A percentile compares a stretch with the other conserved stretches of the same genome.
phyloP scores from a whole-genome alignment of 35 echinoderm and acorn worm genomes.

The Ophiothrix spiculata region DNA sequence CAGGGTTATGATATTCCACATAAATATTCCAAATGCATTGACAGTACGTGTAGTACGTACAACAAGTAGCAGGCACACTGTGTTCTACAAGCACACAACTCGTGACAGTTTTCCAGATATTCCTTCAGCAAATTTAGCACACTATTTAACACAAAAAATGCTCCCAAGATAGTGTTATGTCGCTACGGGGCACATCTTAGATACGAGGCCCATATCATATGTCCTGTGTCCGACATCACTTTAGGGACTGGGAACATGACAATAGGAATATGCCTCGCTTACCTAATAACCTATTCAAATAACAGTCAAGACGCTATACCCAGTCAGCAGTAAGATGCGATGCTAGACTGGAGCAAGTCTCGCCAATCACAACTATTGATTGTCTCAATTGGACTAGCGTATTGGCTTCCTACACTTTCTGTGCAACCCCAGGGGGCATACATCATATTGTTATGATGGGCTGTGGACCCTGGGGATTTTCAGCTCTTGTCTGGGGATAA shows the following conservation, averaged over 20 bases:
- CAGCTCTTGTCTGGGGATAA: too few relatives aligned
- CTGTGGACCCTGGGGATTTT: too few relatives aligned
- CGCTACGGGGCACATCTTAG: neutral
- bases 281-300: conserved; percentile 13
- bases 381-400: neutral
- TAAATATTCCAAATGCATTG: neutral
- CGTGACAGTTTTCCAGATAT: too few relatives aligned
- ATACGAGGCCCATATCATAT: neutral
- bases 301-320: neutral
- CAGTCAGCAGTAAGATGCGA: neutral
- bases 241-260: neutral
- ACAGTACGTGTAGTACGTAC: neutral
- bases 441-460: neutral
- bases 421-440: neutral
- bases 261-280: neutral
- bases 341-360: neutral
- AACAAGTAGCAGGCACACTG: too few relatives aligned
- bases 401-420: neutral
- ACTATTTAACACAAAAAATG: neutral
- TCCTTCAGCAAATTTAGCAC: neutral
- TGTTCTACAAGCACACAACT: too few relatives aligned
- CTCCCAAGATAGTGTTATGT: neutral
- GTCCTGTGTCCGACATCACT: neutral
- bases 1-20: neutral
- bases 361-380: neutral